Evolutionary conservation across 2,888 invertebrate species (phyloP).

Genomic region (Drosophila buzzatii): DNA sequence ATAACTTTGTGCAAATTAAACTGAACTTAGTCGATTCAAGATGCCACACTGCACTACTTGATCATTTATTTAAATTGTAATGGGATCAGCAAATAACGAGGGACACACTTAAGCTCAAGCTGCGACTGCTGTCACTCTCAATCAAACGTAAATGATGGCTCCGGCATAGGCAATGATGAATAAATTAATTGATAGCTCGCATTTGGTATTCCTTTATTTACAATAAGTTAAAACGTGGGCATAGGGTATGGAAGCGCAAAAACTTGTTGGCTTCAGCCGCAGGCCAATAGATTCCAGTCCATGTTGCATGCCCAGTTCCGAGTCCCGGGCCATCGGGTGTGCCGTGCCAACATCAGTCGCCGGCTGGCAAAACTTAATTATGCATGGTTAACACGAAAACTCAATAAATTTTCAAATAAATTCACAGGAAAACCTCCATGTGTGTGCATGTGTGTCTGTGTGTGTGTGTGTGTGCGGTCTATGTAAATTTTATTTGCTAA

Average conservation of each 20-base stretch:
- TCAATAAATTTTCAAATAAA: conserved; percentile 83
- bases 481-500: conserved; percentile 78
- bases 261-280: conserved; percentile 52
- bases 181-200: conserved; percentile 20
- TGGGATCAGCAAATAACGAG: not conserved
- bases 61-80: not conserved
- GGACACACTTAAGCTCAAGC: not conserved
- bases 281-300: conserved; percentile 46
- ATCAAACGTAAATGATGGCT: not conserved
- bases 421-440: conserved; percentile 58
- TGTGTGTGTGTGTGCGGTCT: conserved; percentile 47
- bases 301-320: not conserved
- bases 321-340: not conserved
- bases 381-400: conserved; percentile 84
- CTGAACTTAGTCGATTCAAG: not conserved
- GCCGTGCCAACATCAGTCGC: conserved; percentile 24
- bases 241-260: conserved; percentile 39
- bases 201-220: conserved; percentile 24
- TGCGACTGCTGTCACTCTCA: not conserved
- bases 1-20: not conserved
- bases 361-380: conserved; percentile 80
- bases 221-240: conserved; percentile 3
- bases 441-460: conserved; percentile 10
- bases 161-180: not conserved
- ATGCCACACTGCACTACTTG: not conserved